These are phyloP conservation scores for Isurus oxyrinchus DNA, from an alignment of 2,113 vertebrate genomes.

Conservation along the genomic window DNA sequence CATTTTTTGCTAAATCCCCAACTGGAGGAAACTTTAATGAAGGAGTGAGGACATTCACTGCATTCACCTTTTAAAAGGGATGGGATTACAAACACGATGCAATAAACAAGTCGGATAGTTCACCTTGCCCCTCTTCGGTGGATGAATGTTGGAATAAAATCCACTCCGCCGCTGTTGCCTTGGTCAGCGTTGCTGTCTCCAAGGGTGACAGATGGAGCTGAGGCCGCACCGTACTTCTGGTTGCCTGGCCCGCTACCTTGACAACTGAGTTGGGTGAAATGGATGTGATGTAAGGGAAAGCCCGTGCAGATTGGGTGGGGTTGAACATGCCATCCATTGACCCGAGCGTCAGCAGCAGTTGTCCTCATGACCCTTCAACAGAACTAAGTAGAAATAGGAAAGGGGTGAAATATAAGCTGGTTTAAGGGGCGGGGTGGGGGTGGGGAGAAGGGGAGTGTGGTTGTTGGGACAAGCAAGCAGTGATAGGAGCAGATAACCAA, in stretches of 20 bases:
- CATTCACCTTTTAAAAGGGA: background rate
- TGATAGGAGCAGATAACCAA: too few species aligned
- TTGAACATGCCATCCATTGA: background rate
- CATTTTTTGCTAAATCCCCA: background rate
- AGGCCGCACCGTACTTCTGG: background rate
- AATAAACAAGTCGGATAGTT: constrained; percentile 35
- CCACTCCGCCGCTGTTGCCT: constrained; percentile 33
- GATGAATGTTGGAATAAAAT: constrained; percentile 46
- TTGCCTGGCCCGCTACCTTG: constrained; percentile 39
- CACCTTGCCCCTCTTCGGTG: constrained; percentile 46
- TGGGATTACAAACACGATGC: background rate
- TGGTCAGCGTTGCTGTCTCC: background rate
- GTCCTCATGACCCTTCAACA: too few species aligned
- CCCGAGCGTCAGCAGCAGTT: background rate
- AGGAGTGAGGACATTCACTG: background rate
- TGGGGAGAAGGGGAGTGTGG: too few species aligned
- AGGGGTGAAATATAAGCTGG: too few species aligned
- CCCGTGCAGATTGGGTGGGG: background rate
- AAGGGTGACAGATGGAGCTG: background rate
- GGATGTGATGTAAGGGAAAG: background rate
- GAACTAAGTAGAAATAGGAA: too few species aligned
- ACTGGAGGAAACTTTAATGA: background rate
- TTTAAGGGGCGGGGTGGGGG: too few species aligned
- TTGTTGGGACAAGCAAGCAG: too few species aligned
- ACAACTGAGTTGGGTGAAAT: constrained; percentile 36